These are phyloP conservation scores for Pectinophora gossypiella DNA, from an alignment of 1,140 invertebrate species.

Conservation along the genomic window DNA sequence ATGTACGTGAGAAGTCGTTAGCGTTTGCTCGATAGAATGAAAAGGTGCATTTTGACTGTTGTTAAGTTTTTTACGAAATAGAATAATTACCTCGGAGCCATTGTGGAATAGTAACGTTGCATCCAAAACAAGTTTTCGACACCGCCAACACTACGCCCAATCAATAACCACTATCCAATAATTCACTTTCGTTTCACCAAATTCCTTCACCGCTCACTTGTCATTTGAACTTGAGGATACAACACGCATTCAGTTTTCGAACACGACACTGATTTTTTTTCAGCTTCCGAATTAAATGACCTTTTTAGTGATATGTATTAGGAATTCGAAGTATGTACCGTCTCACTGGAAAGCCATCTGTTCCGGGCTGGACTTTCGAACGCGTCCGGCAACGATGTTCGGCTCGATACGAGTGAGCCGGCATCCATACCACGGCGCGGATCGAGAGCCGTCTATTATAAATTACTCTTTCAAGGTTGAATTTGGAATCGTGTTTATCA, in stretches of 20 bases:
- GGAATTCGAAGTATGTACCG: not conserved
- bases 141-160: not conserved
- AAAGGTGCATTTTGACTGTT: no score
- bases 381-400: not conserved
- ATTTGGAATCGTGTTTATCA: no score
- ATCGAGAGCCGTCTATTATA: no score
- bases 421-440: no score
- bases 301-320: not conserved
- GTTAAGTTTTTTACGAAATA: no score
- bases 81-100: slow-evolving; percentile 28
- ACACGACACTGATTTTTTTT: not conserved
- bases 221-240: not conserved
- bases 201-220: not conserved
- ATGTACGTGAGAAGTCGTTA: no score
- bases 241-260: not conserved
- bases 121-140: slow-evolving; percentile 9
- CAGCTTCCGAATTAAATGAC: no score
- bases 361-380: not conserved
- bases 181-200: slow-evolving; percentile 2
- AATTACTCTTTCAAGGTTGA: not conserved
- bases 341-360: slow-evolving; percentile 2
- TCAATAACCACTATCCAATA: not conserved
- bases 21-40: no score
- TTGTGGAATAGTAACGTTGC: slow-evolving; percentile 10
- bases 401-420: not conserved